These are phyloP conservation scores for Ylistrum balloti DNA, from an alignment of 1,140 invertebrate genomes.

Conservation along the genomic window DNA sequence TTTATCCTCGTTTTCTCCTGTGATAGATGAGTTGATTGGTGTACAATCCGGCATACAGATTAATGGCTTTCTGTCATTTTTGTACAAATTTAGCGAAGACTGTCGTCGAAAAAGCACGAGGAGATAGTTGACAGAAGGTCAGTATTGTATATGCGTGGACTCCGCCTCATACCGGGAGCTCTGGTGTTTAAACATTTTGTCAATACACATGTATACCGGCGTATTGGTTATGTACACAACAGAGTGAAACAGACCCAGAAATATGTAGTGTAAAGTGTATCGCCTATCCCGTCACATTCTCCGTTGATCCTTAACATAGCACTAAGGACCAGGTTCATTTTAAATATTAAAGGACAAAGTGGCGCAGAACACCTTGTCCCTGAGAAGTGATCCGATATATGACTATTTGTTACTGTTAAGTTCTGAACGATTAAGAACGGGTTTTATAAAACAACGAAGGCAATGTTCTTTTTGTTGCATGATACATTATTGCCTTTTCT, in stretches of 20 bases:
- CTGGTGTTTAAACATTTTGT: constrained; percentile 19
- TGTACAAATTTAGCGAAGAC: background rate
- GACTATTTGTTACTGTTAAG: constrained; percentile 15
- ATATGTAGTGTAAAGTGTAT: background rate
- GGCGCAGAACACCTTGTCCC: constrained; percentile 3
- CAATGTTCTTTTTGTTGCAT: background rate
- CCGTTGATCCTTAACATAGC: constrained; percentile 31
- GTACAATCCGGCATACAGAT: constrained; percentile 4
- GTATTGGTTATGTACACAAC: background rate
- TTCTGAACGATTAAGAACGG: background rate
- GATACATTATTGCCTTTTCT: background rate
- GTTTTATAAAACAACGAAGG: background rate
- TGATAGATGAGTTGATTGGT: background rate
- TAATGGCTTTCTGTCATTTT: constrained; percentile 6
- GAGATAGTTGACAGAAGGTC: background rate
- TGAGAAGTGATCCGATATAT: constrained; percentile 8
- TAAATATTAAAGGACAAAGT: constrained; percentile 11
- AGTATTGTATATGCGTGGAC: background rate
- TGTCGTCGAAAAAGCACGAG: constrained; percentile 6
- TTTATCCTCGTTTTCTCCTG: background rate
- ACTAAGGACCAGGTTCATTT: background rate
- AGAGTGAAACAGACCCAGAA: background rate
- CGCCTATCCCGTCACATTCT: background rate
- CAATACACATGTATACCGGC: background rate
- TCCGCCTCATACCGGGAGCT: background rate